Base-by-base conservation (phyloP, 2,113 vertebrate genomes). In the Geothlypis trichas region DNA sequence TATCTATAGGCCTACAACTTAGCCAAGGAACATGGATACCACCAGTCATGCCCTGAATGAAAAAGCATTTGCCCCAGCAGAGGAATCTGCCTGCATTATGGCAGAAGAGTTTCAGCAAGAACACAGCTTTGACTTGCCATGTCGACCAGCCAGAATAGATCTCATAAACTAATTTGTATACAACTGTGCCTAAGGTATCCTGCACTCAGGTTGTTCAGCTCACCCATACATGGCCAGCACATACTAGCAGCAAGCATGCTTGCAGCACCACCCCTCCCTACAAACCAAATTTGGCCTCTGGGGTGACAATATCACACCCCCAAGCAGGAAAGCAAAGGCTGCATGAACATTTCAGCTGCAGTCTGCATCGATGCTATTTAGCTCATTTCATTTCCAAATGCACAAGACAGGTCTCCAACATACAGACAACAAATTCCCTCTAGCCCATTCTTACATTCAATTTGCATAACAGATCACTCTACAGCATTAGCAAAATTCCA, bases 381-480 rank as follows among this genome's bases (percentile, higher is more conserved):
- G 54, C 27, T 80, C 42, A 4, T 52, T 73, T 58, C 18, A 39
- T 55, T 95, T 85, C 84, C 72, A 86, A 88, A 90, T 0, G 52
- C 57, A 44, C 55, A 69, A 90, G 71, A 59, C 44, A n/a, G 30
- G 54, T 91, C 84, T 90, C 58, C 51, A 24, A 31, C 8, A 69
- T 3, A 49, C 30, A 46, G 67, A 55, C 68, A 96, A 72, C 87
- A 91, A 91, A 94, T 80, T 82, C 78, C 84, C 84, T 42, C 87
- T 41, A 92, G 93, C 84, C 87, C 31, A 2, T 76, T 94, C 84
- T 73, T 54, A 84, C 62, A 69, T 83, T 82, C 78, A 74, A 93
- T 96, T 94, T 96, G 84, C 94, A 83, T 93, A 93, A 93, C 82
- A 94, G 74, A 95, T 87, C 59, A 79, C 73, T 82, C 67, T 14